Evolutionary conservation across 2,888 invertebrate genomes (phyloP), one percentile per base, ranked within the genome.

Genomic region (Cyclophora punctaria): DNA sequence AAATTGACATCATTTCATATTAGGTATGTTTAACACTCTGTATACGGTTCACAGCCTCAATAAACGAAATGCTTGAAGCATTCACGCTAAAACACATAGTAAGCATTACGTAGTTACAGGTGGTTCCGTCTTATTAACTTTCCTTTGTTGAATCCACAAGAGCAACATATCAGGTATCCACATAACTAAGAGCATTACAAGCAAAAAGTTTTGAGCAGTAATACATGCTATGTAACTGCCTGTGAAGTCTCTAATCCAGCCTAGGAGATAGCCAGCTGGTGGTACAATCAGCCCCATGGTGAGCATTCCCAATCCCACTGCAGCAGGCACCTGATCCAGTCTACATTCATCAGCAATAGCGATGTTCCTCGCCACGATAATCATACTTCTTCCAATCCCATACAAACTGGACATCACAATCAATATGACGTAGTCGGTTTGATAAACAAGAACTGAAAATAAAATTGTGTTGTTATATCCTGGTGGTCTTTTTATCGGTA

Each of bases 281-380:
- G 93, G 91, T 0, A 93, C 92, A 40, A 92, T 86, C 2, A 93
- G 67, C 3, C 93, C 93, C 84, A 93, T 93, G 0, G 91, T 88
- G 46, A 94, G 85, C 94, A 94, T 94, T 58, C 92, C 93, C 2
- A 94, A 80, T 0, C 94, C 94, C 2, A 94, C 88, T 0, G 93
- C 94, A 0, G 93, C 91, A 0, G 94, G 91, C 0, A 94, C 91
- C 55, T 90, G 85, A 0, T 87, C 86, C 56, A 76, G 51, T 7
- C 83, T 80, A 58, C 91, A 92, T 66, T 92, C 86, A 58, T 93
- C 92, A 0, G 93, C 91, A 47, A 94, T 90, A 0, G 92, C 91
- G 44, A 94, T 83, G 68, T 93, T 93, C 66, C 93, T 92, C 57
- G 93, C 92, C 1, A 94, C 91, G n/a, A 94, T 91, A 0, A 93